A percentile compares a stretch with the other conserved stretches of the same genome.
Evolutionary conservation across 2,113 vertebrate species (phyloP).

Genomic region (Notothenia rossii): DNA sequence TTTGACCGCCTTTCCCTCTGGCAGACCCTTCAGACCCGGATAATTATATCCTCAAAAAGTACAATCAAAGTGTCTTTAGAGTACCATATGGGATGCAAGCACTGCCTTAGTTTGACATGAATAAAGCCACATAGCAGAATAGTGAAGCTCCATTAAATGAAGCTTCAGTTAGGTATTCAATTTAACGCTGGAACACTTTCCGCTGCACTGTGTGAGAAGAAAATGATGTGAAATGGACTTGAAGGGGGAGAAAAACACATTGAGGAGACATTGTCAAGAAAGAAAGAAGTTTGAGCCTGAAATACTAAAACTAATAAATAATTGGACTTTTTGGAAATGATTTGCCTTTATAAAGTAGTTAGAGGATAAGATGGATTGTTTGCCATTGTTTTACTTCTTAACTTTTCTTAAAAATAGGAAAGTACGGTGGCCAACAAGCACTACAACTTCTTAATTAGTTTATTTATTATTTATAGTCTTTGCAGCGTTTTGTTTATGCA

Average conservation of each 20-base stretch:
- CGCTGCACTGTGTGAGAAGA: background rate
- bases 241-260: background rate
- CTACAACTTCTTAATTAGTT: too few relatives aligned
- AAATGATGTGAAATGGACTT: background rate
- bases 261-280: background rate
- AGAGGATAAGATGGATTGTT: background rate
- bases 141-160: background rate
- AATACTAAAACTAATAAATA: background rate
- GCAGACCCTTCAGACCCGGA: background rate
- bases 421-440: too few relatives aligned
- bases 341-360: background rate
- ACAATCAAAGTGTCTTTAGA: background rate
- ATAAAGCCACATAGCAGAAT: background rate
- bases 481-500: too few relatives aligned
- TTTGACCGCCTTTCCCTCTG: background rate
- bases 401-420: too few relatives aligned
- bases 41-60: background rate
- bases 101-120: slow-evolving; percentile 19
- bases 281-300: background rate
- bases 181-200: background rate
- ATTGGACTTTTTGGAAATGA: background rate
- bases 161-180: background rate
- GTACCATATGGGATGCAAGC: background rate
- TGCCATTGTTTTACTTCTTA: too few relatives aligned
- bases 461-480: too few relatives aligned